Evolutionary conservation across 2,888 invertebrate genomes (phyloP), one percentile per base, ranked within the genome.

Genomic region (Caenorhabditis sp.): DNA sequence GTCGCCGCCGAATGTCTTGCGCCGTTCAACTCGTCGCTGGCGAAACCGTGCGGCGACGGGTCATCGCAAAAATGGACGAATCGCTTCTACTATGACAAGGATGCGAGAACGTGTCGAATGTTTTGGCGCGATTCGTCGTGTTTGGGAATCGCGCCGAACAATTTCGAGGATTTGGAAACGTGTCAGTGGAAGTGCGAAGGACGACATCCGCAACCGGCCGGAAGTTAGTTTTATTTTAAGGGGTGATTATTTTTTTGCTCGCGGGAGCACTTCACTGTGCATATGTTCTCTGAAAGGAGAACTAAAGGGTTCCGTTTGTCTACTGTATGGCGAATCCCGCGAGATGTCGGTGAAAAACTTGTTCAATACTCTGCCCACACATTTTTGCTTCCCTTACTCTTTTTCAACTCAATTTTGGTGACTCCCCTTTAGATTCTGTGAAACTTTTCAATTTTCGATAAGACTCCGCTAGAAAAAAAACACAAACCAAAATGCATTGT

Each of bases 71-170:
- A 63, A 14, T 78, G 76, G 78, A 78, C n/a, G 1, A 79, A 79
- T 49, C 62, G 79, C 73, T 79, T 82, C 62, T 83, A 62, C 66
- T 84, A 76, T 61, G 81, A 84, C 58, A 73, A 70, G n/a, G 74
- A 77, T 31, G 59, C 68, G 10, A 68, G 81, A 1, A 59, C 66
- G 1, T 87, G 87, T 61, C 70, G 78, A 54, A 82, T 84, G 82
- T 87, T 83, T 69, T 87, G 87, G 87, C 78, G 70, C 58, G 84
- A 86, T 57, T 6, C 6, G 82, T 43, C 82, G 26, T 86, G 86
- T 59, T 62, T 67, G 37, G 51, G 60, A 8, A 51, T 64, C 1
- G 67, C 77, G 14, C 64, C 67, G 19, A 85, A 86, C 68, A 79
- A 83, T 60, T 86, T 86, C 67, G 78, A 77, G 17, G 83, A 83